Conservation (phyloP, 2,113 vertebrate species). For the Bostrychus sinensis region DNA sequence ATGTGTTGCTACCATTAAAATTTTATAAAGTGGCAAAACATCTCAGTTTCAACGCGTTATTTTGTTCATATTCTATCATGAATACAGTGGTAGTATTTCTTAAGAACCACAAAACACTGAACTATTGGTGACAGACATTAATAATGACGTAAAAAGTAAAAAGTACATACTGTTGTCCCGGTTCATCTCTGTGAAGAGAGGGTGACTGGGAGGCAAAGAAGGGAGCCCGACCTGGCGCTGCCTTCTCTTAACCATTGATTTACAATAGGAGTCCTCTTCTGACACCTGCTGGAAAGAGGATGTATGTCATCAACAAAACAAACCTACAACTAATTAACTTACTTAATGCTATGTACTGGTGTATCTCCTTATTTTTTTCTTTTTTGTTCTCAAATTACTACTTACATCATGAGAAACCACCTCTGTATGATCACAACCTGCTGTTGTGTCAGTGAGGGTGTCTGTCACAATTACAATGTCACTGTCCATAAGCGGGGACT, state of each 20-base stretch:
- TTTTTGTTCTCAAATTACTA: conserved; percentile 13
- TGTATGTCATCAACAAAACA: not conserved
- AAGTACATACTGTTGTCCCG: conserved; percentile 87
- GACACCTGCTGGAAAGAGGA: conserved; percentile 80
- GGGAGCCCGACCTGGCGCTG: conserved; percentile 81
- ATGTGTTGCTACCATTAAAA: too few species aligned
- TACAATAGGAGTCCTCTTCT: conserved; percentile 84
- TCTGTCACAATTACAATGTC: conserved; percentile 54
- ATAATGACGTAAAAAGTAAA: too few species aligned
- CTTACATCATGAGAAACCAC: conserved; percentile 58
- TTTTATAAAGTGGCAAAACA: too few species aligned
- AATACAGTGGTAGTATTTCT: too few species aligned
- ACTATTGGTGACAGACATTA: too few species aligned
- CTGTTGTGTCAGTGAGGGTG: conserved; percentile 39
- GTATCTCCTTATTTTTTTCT: not conserved
- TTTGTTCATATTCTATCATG: too few species aligned
- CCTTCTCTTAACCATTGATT: conserved; percentile 87
- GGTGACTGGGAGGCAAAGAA: conserved; percentile 91
- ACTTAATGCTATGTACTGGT: not conserved
- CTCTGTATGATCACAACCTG: conserved; percentile 30
- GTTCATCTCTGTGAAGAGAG: conserved; percentile 87
- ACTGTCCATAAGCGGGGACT: conserved; percentile 56
- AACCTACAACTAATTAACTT: not conserved
- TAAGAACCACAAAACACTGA: too few species aligned
- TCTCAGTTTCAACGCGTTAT: too few species aligned